These are phyloP conservation scores for Leguminivora glycinivorella DNA, from an alignment of 1,140 invertebrate species.

Conservation along the genomic window DNA sequence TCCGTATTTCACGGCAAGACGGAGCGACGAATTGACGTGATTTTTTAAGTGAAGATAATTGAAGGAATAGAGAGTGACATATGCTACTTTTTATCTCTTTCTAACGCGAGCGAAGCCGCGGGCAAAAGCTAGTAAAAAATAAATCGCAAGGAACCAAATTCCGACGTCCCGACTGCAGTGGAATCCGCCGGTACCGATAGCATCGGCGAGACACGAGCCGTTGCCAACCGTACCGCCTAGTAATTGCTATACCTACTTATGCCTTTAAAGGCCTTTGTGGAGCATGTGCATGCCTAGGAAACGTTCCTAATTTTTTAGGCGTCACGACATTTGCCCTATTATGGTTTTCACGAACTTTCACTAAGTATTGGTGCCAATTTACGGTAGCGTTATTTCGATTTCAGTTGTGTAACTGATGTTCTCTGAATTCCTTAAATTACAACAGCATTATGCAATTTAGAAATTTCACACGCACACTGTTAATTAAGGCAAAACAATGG, in stretches of 20 bases:
- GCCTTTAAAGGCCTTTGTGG: constrained; percentile 6
- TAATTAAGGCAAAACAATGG: too few species aligned
- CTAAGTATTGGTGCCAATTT: not conserved
- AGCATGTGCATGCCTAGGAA: constrained; percentile 21
- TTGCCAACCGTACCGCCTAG: constrained; percentile 30
- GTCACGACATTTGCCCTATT: not conserved
- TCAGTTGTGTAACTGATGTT: not conserved
- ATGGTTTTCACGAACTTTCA: not conserved
- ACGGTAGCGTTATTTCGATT: not conserved
- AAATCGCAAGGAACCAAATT: not conserved
- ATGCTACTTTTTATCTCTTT: too few species aligned
- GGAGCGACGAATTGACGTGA: too few species aligned
- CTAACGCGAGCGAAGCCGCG: too few species aligned
- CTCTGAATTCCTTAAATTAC: not conserved
- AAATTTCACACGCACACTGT: not conserved
- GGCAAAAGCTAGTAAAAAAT: too few species aligned
- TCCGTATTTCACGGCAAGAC: too few species aligned
- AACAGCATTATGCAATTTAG: not conserved
- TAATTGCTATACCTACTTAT: constrained; percentile 34
- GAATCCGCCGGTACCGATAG: constrained; percentile 52
- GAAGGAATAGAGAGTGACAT: too few species aligned
- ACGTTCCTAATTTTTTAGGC: not conserved
- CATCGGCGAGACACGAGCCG: constrained; percentile 56
- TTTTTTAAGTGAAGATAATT: too few species aligned
- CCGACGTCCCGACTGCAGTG: constrained; percentile 31